These are phyloP conservation scores for Drosophila gunungcola DNA, from an alignment of 1,140 invertebrate genomes.

Conservation along the genomic window DNA sequence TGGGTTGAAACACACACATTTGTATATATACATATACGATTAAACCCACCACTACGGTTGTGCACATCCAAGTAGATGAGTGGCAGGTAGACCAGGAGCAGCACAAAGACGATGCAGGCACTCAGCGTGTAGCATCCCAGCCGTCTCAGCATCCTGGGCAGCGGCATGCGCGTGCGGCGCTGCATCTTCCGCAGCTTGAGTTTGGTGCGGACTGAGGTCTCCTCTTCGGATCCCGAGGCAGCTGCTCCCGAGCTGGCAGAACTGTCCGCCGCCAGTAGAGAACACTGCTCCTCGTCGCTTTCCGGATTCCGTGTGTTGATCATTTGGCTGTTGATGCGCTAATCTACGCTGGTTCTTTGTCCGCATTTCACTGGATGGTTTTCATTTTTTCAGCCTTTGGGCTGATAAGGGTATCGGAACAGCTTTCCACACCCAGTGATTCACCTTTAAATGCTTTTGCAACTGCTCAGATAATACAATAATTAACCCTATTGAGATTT, in stretches of 20 bases:
- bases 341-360: neutral
- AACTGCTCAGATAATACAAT: neutral
- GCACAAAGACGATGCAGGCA: constrained; percentile 12
- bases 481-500: neutral
- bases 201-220: constrained; percentile 19
- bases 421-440: neutral
- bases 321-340: neutral
- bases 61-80: constrained; percentile 55
- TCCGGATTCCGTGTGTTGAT: neutral
- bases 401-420: neutral
- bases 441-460: neutral
- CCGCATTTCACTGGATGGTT: neutral
- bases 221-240: constrained; percentile 40
- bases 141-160: constrained; percentile 47
- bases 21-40: neutral
- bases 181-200: constrained; percentile 28
- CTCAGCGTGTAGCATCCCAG: constrained; percentile 30
- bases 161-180: constrained; percentile 32
- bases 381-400: neutral
- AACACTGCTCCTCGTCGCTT: constrained; percentile 44
- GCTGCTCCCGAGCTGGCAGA: constrained; percentile 11
- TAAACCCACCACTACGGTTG: constrained; percentile 46
- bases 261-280: constrained; percentile 28
- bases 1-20: neutral
- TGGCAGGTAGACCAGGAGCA: constrained; percentile 61